Evolutionary conservation across 2,888 invertebrate species (phyloP).

Genomic region (Brenthis daphne): DNA sequence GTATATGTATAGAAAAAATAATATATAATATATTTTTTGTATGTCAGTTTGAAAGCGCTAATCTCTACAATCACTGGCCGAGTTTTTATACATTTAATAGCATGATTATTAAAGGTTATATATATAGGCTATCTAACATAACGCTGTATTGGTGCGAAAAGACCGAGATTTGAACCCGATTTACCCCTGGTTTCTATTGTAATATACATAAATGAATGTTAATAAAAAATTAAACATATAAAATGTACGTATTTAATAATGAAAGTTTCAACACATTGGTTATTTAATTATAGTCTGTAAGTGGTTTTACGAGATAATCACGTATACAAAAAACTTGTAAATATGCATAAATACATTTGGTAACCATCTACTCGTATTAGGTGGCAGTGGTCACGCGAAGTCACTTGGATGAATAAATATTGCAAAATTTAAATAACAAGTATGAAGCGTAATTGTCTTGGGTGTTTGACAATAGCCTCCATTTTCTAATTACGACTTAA

Average conservation of each 20-base stretch:
- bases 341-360: constrained; percentile 5
- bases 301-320: constrained; percentile 12
- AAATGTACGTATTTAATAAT: not conserved
- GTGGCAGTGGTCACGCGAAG: constrained; percentile 7
- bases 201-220: no score
- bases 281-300: not conserved
- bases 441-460: constrained; percentile 6
- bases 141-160: not conserved
- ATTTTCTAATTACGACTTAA: constrained; percentile 6
- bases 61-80: not conserved
- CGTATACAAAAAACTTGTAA: not conserved
- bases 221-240: no score
- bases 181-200: no score
- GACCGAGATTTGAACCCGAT: not conserved
- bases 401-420: constrained; percentile 11
- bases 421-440: constrained; percentile 4
- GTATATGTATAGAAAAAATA: no score
- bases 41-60: not conserved
- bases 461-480: constrained; percentile 10
- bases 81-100: not conserved
- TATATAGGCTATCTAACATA: not conserved
- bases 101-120: not conserved
- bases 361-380: not conserved
- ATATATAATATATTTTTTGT: not conserved
- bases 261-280: not conserved